Percentiles rank a stretch among this genome's conserved stretches.
phyloP scores from a whole-genome alignment of 2,888 invertebrate species.

The Coelinius sp. region DNA sequence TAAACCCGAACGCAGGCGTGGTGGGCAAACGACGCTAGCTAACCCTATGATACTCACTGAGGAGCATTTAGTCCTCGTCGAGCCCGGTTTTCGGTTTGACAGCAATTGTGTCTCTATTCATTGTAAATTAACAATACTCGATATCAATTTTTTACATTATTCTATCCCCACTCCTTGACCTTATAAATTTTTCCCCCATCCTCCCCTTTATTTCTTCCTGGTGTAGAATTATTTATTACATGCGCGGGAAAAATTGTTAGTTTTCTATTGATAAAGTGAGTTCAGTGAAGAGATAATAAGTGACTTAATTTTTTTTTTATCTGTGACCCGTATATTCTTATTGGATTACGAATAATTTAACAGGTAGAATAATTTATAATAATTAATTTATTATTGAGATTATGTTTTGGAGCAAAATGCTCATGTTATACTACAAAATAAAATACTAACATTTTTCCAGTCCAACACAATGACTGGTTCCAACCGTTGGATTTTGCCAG shows the following conservation, averaged over 20 bases:
- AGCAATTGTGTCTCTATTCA: not conserved
- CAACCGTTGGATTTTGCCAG: slow-evolving; percentile 9
- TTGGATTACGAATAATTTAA: not conserved
- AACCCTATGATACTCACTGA: slow-evolving; percentile 47
- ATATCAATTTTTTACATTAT: not conserved
- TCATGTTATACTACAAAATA: not conserved
- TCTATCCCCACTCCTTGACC: not conserved
- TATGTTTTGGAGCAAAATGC: not conserved
- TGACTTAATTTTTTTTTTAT: not conserved
- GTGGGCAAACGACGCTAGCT: slow-evolving; percentile 45
- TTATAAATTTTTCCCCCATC: not conserved
- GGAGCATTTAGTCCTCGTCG: slow-evolving; percentile 51
- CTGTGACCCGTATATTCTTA: not conserved
- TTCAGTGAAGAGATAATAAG: not conserved
- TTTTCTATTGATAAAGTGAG: not conserved
- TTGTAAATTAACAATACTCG: not conserved
- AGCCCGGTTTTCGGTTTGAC: slow-evolving; percentile 53
- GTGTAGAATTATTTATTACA: too few species aligned
- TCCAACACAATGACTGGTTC: not conserved
- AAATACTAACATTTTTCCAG: not conserved
- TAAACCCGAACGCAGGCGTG: slow-evolving; percentile 51
- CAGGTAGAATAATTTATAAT: not conserved
- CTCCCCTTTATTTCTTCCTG: not conserved
- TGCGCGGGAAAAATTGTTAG: not conserved
- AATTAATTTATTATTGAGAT: not conserved